Conservation (phyloP, 2,888 invertebrate species). For the Amphipoea oculea region DNA sequence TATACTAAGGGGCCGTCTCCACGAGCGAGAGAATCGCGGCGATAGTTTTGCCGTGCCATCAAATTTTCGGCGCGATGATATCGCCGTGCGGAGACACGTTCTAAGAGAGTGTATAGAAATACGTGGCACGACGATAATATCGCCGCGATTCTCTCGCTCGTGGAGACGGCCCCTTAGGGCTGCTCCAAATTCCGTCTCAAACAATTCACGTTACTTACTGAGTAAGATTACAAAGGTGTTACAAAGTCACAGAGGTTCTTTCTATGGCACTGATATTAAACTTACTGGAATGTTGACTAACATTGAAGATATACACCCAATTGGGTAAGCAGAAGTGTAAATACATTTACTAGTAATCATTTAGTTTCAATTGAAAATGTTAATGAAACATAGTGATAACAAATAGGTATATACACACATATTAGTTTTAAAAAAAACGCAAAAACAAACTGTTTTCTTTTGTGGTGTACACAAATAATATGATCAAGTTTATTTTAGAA, state of each 20-base stretch:
- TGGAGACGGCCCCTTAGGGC: background rate
- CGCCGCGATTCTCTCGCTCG: no score
- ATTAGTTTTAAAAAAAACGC: constrained; percentile 34
- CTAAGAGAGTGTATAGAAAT: no score
- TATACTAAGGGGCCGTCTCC: no score
- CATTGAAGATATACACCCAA: constrained; percentile 28
- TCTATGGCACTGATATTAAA: constrained; percentile 63
- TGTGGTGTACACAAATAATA: constrained; percentile 37
- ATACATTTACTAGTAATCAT: constrained; percentile 16
- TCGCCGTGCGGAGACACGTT: no score
- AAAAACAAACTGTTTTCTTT: constrained; percentile 25
- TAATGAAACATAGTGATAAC: constrained; percentile 38
- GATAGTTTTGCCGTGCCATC: no score
- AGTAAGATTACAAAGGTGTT: constrained; percentile 25
- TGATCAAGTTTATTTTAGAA: background rate
- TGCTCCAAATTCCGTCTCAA: background rate
- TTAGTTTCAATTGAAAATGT: constrained; percentile 33
- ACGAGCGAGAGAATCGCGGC: no score
- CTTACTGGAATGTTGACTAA: constrained; percentile 64
- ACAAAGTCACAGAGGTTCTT: constrained; percentile 39
- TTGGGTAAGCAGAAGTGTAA: constrained; percentile 29
- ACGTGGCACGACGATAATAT: no score
- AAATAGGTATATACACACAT: constrained; percentile 28
- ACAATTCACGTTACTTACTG: constrained; percentile 22
- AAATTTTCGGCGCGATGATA: no score